These are phyloP conservation scores for Phymanthus crucifer DNA, from an alignment of 92 coral and sea anemone species.

Conservation along the genomic window DNA sequence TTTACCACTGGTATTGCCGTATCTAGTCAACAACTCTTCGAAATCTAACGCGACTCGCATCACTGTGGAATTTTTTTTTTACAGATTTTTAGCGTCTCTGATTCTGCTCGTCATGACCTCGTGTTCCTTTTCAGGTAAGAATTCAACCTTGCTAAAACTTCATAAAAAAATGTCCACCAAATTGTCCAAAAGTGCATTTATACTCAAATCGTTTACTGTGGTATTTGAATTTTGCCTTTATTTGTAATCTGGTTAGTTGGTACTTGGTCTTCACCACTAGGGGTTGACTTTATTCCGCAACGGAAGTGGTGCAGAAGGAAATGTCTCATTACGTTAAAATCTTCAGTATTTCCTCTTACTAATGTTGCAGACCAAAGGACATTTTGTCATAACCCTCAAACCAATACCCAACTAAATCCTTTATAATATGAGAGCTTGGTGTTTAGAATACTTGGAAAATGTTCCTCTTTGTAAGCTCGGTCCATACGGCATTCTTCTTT, in stretches of 20 bases:
- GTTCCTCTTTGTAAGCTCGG: too few relatives aligned
- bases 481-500: background rate
- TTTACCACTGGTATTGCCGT: background rate
- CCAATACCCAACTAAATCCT: background rate
- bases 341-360: background rate
- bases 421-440: background rate
- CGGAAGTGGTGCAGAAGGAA: conserved; percentile 34
- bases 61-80: background rate
- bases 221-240: background rate
- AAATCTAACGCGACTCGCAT: background rate
- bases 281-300: conserved; percentile 1
- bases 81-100: conserved; percentile 6
- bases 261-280: background rate
- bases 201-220: background rate
- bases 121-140: background rate
- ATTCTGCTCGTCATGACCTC: background rate
- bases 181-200: background rate
- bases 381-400: background rate
- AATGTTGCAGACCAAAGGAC: background rate
- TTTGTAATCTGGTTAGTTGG: background rate
- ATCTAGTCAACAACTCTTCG: conserved; percentile 26
- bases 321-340: background rate
- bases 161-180: background rate
- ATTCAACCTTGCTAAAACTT: background rate
- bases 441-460: too few relatives aligned